Conservation (phyloP, 2,113 vertebrate species). For the Polypterus senegalus region DNA sequence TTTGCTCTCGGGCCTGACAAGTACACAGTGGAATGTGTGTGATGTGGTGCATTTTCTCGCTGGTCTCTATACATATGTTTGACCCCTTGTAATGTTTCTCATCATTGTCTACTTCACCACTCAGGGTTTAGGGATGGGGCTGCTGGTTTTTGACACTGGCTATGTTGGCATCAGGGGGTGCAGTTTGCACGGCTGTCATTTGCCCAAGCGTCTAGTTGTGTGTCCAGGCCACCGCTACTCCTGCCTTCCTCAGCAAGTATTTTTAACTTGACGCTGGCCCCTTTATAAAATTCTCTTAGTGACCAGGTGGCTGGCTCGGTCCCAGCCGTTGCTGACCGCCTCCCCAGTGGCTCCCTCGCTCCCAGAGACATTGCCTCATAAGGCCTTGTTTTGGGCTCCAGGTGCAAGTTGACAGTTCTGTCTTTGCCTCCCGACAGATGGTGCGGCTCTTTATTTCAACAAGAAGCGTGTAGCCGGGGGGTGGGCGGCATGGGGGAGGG, state of each 20-base stretch:
- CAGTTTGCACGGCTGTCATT: no score
- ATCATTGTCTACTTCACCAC: no score
- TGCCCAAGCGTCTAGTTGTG: no score
- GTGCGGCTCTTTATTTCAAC: conserved; percentile 52
- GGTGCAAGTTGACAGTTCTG: conserved; percentile 45
- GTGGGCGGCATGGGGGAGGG: not conserved
- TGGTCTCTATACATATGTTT: no score
- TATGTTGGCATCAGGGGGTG: no score
- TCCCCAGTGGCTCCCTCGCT: conserved; percentile 32
- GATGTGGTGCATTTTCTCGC: no score
- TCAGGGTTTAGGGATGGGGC: no score
- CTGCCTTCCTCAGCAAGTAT: conserved; percentile 16
- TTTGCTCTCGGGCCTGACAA: no score
- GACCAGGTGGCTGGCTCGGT: conserved; percentile 32
- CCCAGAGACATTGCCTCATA: conserved; percentile 50
- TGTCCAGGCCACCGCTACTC: not conserved
- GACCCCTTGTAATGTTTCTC: no score
- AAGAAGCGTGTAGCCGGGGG: conserved; percentile 27
- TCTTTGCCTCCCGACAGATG: conserved; percentile 64
- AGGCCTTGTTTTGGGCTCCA: conserved; percentile 38
- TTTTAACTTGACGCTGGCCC: conserved; percentile 29
- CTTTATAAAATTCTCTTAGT: conserved; percentile 20
- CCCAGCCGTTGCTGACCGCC: conserved; percentile 18
- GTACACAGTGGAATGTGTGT: no score
- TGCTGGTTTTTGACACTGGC: no score